These are phyloP conservation scores for Amia ocellicauda DNA, from an alignment of 2,113 vertebrate genomes.

Conservation along the genomic window DNA sequence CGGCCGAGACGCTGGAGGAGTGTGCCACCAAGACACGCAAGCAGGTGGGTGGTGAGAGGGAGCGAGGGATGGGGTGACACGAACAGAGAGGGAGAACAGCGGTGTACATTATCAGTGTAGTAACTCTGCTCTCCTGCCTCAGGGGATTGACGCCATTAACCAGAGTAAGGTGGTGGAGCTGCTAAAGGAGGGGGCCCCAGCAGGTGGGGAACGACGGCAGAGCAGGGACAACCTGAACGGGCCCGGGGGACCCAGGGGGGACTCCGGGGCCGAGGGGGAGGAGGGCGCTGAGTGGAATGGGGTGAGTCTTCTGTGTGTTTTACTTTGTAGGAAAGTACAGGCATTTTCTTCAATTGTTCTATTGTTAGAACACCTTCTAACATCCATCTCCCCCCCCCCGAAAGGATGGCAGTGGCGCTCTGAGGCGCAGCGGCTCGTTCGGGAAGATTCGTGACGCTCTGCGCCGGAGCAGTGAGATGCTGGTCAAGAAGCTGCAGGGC, in stretches of 20 bases:
- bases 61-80: background rate
- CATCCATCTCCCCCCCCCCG: background rate
- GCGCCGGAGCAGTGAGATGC: constrained; percentile 84
- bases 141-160: constrained; percentile 82
- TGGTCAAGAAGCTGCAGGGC: constrained; percentile 86
- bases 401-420: constrained; percentile 76
- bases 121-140: background rate
- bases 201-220: constrained; percentile 58
- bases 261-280: constrained; percentile 57
- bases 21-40: constrained; percentile 80
- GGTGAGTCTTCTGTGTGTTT: constrained; percentile 50
- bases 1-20: constrained; percentile 81
- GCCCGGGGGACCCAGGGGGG: constrained; percentile 35
- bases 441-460: constrained; percentile 82
- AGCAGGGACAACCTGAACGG: constrained; percentile 54
- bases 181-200: constrained; percentile 68
- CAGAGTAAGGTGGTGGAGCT: constrained; percentile 85
- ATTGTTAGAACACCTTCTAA: background rate
- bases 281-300: constrained; percentile 78
- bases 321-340: no score
- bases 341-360: background rate
- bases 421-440: constrained; percentile 79
- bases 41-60: constrained; percentile 59
- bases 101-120: no score
- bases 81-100: no score